Evolutionary conservation across 2,113 vertebrate genomes (phyloP), one percentile per base, ranked within the genome.

Genomic region (Notothenia coriiceps): DNA sequence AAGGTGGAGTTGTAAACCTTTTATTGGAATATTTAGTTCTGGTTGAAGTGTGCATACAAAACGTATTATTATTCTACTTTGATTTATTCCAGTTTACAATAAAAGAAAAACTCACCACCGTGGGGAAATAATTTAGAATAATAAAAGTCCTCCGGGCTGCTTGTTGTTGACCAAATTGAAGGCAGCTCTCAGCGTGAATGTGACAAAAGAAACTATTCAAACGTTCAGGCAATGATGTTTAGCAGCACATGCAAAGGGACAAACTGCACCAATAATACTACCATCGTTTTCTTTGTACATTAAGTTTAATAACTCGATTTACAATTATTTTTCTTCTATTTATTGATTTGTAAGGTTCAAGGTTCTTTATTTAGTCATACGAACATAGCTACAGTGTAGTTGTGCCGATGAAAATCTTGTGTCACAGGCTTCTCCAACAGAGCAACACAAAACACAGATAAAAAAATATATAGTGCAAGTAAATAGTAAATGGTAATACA

Each of bases 1-100:
- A 77, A 88, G 71, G 50, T 80, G 70, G 72, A 83, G 71, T 57
- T 86, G 60, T 85, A 71, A 84, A 69, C 15, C 60, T 73, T 67
- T 84, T 57, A 65, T 55, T 78, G 33, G 55, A 83, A 80, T 77
- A 86, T 80, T 72, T 72, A 64, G 61, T 82, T 81, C 50, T 54
- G 71, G 64, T 68, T 85, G 77, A 79, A 77, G 59, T 74, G 75
- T 65, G 62, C 74, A 77, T 67, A 59, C 64, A 74, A 76, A 78
- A 74, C 15, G 2, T n/a, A 61, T 85, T 73, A 80, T 86, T 84
- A 70, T 61, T 83, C 35, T 25, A 44, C 18, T 84, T 22, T 72
- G 51, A 76, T 76, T 85, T 86, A 79, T 72, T 80, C 59, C 25
- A 29, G 11, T 46, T 59, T n/a, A 83, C 18, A 20, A 69, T 40